phyloP scores from a whole-genome alignment of 2,797 vertebrate species.

The Tinamus major region DNA sequence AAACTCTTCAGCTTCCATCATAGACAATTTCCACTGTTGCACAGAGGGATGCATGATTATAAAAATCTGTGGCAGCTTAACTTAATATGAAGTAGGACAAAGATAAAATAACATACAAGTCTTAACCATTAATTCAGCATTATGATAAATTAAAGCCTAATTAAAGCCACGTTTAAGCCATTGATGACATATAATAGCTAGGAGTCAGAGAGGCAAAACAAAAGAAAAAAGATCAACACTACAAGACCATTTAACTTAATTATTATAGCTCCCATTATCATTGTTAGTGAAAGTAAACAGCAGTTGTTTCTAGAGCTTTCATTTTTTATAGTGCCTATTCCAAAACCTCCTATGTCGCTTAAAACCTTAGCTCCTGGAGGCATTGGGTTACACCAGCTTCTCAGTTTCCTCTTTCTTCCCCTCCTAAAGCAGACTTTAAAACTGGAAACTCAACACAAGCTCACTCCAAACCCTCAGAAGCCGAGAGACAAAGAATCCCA shows the following conservation, averaged over 20 bases:
- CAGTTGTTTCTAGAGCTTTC: neutral
- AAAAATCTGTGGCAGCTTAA: constrained; percentile 42
- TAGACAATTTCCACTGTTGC: neutral
- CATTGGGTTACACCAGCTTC: neutral
- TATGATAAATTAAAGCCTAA: neutral
- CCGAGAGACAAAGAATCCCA: neutral
- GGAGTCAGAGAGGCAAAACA: neutral
- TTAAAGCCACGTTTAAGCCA: neutral
- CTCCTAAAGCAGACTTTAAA: neutral
- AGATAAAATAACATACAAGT: constrained; percentile 10
- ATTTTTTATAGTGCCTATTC: neutral
- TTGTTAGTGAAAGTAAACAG: neutral
- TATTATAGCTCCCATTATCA: neutral
- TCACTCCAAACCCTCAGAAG: neutral
- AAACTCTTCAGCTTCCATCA: constrained; percentile 29
- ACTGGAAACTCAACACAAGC: neutral
- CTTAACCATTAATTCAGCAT: constrained; percentile 3
- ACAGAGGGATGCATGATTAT: neutral
- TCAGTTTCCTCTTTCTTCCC: neutral
- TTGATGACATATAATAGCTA: neutral
- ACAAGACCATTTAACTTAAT: neutral
- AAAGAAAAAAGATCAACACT: neutral
- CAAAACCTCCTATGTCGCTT: neutral
- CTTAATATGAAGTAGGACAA: constrained; percentile 16
- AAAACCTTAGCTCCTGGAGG: neutral